These are phyloP conservation scores for Bolinopsis microptera DNA, from an alignment of 37 sponge, comb jelly and placozoan genomes.

Conservation along the genomic window DNA sequence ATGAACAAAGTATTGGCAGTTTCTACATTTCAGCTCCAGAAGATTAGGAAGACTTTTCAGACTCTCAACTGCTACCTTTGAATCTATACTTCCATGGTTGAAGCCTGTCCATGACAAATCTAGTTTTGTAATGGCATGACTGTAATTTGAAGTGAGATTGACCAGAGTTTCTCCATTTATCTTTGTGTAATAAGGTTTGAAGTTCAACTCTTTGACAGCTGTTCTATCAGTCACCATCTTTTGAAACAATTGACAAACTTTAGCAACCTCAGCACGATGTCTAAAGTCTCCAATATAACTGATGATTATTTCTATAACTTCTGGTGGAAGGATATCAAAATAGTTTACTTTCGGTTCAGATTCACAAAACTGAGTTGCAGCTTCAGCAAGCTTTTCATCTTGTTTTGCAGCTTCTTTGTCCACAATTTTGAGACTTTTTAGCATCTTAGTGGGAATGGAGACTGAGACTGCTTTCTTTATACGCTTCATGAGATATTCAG, in stretches of 20 bases:
- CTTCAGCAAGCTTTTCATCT: background rate
- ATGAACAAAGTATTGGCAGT: background rate
- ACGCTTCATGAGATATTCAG: background rate
- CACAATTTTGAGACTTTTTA: background rate
- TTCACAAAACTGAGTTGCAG: background rate
- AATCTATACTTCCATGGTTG: background rate
- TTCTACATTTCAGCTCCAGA: background rate
- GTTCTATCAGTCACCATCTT: background rate
- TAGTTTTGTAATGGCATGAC: background rate
- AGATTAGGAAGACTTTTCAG: background rate
- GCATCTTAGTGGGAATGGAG: background rate
- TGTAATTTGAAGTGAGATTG: background rate
- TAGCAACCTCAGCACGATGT: background rate
- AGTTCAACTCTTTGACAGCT: background rate
- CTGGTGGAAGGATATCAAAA: background rate
- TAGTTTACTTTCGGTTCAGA: background rate
- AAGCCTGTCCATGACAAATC: slow-evolving; percentile 22
- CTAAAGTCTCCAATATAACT: background rate
- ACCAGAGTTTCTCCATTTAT: background rate
- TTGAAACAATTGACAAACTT: background rate
- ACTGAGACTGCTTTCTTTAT: background rate
- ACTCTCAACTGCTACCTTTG: background rate
- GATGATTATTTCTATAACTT: background rate
- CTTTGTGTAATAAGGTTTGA: background rate
- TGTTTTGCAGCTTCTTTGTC: background rate